These are phyloP conservation scores for Ischnura elegans DNA, from an alignment of 2,888 invertebrate genomes.

Conservation along the genomic window DNA sequence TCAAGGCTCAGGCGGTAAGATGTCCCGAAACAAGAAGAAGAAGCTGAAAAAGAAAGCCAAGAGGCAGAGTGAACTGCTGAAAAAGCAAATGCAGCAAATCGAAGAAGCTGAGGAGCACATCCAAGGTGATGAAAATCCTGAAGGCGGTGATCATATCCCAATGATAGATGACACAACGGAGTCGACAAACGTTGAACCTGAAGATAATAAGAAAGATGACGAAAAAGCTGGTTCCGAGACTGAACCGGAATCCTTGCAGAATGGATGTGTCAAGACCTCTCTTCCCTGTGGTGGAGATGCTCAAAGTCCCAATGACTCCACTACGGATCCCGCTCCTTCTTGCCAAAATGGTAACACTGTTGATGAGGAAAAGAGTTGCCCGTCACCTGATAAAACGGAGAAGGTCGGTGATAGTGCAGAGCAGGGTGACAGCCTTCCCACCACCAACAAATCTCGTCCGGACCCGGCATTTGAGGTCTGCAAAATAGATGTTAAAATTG, in stretches of 20 bases:
- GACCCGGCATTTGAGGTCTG: conserved; percentile 55
- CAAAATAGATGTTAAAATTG: conserved; percentile 54
- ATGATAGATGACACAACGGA: conserved; percentile 46
- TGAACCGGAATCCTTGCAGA: conserved; percentile 20
- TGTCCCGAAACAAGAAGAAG: conserved; percentile 81
- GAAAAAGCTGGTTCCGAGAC: conserved; percentile 34
- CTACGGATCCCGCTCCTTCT: neutral
- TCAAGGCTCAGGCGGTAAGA: conserved; percentile 74
- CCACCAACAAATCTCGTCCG: conserved; percentile 12
- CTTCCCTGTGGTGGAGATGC: conserved; percentile 37
- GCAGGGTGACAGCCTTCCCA: neutral
- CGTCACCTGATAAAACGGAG: neutral
- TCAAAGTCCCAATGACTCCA: neutral
- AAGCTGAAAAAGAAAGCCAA: conserved; percentile 80
- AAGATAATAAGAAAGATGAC: neutral
- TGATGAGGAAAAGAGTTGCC: neutral
- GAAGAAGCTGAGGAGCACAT: conserved; percentile 55
- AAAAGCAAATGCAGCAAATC: conserved; percentile 79
- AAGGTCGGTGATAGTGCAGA: neutral
- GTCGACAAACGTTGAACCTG: conserved; percentile 3
- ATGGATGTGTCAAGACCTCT: conserved; percentile 42
- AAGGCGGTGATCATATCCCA: conserved; percentile 47
- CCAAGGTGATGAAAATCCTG: neutral
- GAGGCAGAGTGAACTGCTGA: conserved; percentile 79
- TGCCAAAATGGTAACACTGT: conserved; percentile 47